Conservation (phyloP, 2,113 vertebrate genomes). For the Theropithecus gelada region DNA sequence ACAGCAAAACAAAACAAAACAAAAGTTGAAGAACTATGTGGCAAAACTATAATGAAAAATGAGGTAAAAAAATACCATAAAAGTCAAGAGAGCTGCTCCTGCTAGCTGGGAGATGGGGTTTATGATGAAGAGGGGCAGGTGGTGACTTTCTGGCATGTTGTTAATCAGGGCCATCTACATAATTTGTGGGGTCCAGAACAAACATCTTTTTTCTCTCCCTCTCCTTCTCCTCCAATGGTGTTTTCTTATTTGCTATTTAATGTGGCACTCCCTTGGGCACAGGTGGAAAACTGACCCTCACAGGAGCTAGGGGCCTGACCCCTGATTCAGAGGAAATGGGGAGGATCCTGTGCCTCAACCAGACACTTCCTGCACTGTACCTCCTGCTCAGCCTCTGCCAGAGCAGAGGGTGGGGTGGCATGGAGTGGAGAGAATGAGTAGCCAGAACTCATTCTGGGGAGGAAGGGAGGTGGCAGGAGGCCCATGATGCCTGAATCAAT, state of each 20-base stretch:
- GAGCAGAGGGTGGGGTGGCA: background rate
- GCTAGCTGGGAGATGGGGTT: background rate
- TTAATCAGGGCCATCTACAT: background rate
- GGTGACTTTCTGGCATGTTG: background rate
- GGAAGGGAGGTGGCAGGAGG: no score
- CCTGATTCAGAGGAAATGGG: background rate
- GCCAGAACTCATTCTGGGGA: rapidly evolving
- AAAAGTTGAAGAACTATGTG: background rate
- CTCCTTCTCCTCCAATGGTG: background rate
- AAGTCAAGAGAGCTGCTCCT: background rate
- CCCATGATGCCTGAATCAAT: no score
- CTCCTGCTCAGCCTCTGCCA: background rate
- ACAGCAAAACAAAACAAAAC: background rate
- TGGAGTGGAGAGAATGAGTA: background rate
- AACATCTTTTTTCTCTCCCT: background rate
- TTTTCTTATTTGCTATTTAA: background rate
- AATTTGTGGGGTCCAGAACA: background rate
- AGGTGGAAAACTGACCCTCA: background rate
- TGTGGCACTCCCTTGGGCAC: background rate
- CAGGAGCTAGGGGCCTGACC: background rate
- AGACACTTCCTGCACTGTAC: background rate
- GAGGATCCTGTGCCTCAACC: background rate
- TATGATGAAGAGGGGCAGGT: no score
- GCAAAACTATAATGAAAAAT: background rate
- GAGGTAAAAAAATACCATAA: background rate